phyloP scores from a whole-genome alignment of 2,113 vertebrate species.

The Alethe diademata region DNA sequence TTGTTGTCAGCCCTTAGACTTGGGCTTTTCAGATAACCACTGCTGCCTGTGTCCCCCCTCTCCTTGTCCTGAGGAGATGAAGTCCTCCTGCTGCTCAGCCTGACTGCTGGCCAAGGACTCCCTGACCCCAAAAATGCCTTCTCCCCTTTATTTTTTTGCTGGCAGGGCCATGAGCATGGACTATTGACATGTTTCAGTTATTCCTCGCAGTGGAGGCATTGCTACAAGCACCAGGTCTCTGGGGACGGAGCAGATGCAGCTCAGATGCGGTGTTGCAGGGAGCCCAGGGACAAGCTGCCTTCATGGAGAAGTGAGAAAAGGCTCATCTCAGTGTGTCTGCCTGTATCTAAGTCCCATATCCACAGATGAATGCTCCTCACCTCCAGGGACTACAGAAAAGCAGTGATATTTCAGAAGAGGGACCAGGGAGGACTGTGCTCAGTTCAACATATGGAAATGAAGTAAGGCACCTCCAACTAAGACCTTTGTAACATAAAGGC shows the following conservation, averaged over 20 bases:
- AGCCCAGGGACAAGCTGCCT: background rate
- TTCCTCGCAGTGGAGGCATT: background rate
- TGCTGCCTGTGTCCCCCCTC: rapidly evolving
- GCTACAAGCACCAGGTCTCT: background rate
- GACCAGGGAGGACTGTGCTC: background rate
- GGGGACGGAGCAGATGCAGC: background rate
- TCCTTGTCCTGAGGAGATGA: background rate
- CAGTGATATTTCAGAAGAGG: background rate
- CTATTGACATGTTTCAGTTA: background rate
- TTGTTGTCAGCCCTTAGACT: background rate
- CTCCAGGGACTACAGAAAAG: background rate
- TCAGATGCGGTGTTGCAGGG: rapidly evolving
- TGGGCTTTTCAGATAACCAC: background rate
- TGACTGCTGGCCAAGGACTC: background rate
- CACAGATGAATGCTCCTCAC: background rate
- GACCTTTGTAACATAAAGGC: background rate
- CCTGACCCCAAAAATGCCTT: background rate
- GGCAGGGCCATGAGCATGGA: background rate
- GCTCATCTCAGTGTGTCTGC: background rate
- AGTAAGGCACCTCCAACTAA: background rate
- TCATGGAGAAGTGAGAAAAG: background rate
- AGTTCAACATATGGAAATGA: background rate
- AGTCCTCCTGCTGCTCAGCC: background rate
- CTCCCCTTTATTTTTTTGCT: background rate
- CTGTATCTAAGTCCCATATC: background rate